Evolutionary conservation across 2,113 vertebrate genomes (phyloP).

Genomic region (Sebastes schlegelii): DNA sequence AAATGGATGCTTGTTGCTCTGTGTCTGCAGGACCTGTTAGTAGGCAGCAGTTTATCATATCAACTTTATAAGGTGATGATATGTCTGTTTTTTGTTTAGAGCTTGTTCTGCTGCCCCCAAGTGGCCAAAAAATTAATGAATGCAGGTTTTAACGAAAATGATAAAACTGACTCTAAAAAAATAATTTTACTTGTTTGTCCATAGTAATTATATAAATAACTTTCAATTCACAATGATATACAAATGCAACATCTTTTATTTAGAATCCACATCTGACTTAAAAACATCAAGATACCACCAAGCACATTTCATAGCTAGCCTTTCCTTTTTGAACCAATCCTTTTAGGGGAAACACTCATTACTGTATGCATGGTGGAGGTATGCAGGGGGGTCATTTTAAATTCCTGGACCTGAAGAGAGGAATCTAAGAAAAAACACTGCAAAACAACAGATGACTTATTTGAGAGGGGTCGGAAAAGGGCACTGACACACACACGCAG

Average conservation of each 20-base stretch:
- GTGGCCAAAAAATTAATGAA: not conserved
- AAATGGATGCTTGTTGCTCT: not conserved
- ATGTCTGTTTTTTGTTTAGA: not conserved
- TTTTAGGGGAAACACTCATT: slow-evolving; percentile 64
- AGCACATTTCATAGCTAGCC: slow-evolving; percentile 35
- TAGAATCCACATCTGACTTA: not conserved
- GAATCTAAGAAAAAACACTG: slow-evolving; percentile 38
- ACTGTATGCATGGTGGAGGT: slow-evolving; percentile 21
- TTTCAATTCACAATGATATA: not conserved
- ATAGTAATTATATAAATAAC: not conserved
- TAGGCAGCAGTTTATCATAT: not conserved
- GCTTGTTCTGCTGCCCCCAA: not conserved
- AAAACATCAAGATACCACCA: not conserved
- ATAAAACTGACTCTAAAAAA: not conserved
- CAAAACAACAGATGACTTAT: slow-evolving; percentile 53
- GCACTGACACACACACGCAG: slow-evolving; percentile 6
- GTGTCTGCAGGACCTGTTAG: too few species aligned
- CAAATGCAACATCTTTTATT: not conserved
- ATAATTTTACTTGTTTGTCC: not conserved
- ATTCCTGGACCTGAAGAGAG: slow-evolving; percentile 47
- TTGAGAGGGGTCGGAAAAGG: slow-evolving; percentile 40
- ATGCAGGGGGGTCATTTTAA: slow-evolving; percentile 37
- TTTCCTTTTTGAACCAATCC: slow-evolving; percentile 53
- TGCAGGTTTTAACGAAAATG: not conserved
- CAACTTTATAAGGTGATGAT: not conserved